A percentile compares a stretch with the other conserved stretches of the same genome.
Conservation (phyloP, 1,140 invertebrate species). For the Aphaenogaster floridana region DNA sequence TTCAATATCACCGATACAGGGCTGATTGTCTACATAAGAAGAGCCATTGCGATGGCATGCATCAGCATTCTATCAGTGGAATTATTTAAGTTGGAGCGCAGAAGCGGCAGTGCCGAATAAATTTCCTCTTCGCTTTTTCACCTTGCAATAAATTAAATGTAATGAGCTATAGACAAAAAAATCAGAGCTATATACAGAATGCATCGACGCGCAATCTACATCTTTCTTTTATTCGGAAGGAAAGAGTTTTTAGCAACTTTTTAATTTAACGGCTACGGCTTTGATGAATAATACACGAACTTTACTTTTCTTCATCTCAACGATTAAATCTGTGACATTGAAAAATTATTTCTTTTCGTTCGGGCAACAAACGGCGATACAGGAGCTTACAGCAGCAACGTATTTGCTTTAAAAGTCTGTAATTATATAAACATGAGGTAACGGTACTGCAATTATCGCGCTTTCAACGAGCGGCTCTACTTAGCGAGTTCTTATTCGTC, state of each 20-base stretch:
- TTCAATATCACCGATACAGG: neutral
- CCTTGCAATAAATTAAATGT: neutral
- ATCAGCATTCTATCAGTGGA: constrained; percentile 23
- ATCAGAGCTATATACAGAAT: neutral
- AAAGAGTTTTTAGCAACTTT: neutral
- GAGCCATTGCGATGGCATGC: neutral
- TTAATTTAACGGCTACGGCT: neutral
- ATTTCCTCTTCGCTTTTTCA: neutral
- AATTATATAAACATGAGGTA: constrained; percentile 56
- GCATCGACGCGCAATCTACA: neutral
- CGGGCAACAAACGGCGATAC: neutral
- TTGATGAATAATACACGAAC: neutral
- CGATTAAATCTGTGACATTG: neutral
- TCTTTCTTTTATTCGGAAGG: neutral
- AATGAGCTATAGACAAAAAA: neutral
- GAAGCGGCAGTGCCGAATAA: neutral
- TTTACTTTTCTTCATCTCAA: neutral
- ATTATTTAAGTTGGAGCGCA: neutral
- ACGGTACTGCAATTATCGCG: constrained; percentile 49
- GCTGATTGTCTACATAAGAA: constrained; percentile 14
- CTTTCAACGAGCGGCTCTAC: constrained; percentile 29
- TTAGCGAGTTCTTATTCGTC: constrained; percentile 34
- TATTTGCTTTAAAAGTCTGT: constrained; percentile 20
- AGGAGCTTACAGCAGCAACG: neutral
- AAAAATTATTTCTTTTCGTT: neutral